Evolutionary conservation across 2,888 invertebrate genomes (phyloP).

Genomic region (Ypsolopha sequella): DNA sequence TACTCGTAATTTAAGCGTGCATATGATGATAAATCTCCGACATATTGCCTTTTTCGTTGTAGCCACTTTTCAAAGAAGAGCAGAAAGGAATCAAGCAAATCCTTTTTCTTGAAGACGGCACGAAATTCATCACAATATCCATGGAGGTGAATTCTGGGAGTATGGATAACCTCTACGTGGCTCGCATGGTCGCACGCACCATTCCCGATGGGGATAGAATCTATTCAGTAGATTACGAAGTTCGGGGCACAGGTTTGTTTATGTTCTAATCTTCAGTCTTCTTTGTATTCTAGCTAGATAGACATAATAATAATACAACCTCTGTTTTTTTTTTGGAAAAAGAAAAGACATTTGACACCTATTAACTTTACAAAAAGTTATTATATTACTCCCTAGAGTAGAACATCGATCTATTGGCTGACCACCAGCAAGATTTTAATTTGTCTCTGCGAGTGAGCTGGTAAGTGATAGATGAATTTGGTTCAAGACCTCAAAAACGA

Average conservation of each 20-base stretch:
- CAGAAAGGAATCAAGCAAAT: constrained; percentile 85
- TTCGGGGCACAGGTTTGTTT: constrained; percentile 63
- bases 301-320: constrained; percentile 52
- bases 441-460: too few relatives aligned
- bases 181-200: constrained; percentile 76
- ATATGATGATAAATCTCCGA: not conserved
- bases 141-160: constrained; percentile 70
- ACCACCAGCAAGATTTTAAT: too few relatives aligned
- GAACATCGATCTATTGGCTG: too few relatives aligned
- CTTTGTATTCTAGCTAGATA: too few relatives aligned
- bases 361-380: too few relatives aligned
- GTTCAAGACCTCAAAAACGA: too few relatives aligned
- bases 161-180: constrained; percentile 75
- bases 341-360: too few relatives aligned
- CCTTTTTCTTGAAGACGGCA: constrained; percentile 79
- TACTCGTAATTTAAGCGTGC: too few relatives aligned
- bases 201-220: constrained; percentile 84
- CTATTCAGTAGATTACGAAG: constrained; percentile 86
- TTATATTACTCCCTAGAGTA: too few relatives aligned
- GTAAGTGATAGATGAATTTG: too few relatives aligned
- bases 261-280: too few relatives aligned
- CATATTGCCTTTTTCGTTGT: constrained; percentile 21
- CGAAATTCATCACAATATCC: constrained; percentile 81
- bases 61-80: constrained; percentile 85
- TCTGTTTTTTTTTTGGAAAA: too few relatives aligned